Evolutionary conservation across 2,797 vertebrate species (phyloP), one percentile per base, ranked within the genome.

Genomic region (Chaenodraco wilsoni): DNA sequence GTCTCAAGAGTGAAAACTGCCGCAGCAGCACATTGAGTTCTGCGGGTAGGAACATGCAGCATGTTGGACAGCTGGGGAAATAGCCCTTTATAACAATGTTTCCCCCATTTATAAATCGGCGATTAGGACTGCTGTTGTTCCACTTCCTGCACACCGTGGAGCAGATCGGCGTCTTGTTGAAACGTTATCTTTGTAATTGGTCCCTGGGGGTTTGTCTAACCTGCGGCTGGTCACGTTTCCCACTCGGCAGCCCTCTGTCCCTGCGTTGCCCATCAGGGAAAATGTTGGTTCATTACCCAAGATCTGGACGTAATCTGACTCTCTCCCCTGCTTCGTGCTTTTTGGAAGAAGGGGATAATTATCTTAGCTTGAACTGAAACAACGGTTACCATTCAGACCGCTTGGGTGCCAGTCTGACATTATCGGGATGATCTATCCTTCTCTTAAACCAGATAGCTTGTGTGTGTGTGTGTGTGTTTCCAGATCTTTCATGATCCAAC

Each of bases 121-220:
- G 57, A 89, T 88, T 72, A 83, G 71, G 61, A 88, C 83, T 61
- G 48, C 51, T 13, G 72, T 87, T 89, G 83, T 88, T 90, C 87
- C 86, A 87, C 83, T 89, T 89, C 78, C 87, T 81, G 84, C 61
- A 65, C 54, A 55, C 81, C 63, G 58, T 59, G 64, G 79, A 83
- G 79, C 37, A 16, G 69, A 74, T 76, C 69, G 79, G 59, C 87
- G 56, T 79, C 79, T 55, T 21, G 77, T 65, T 85, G 84, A 86
- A 91, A 89, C 77, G 72, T 91, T 90, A 92, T 90, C 91, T 90
- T 79, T 75, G 69, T 87, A 90, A 91, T 88, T 82, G 91, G 75
- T 84, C 87, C 87, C 79, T 1, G 56, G 56, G 81, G 87, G 87
- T 85, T 88, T 66, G 82, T 83, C 75, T 60, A 88, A 91, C 88